Percentiles rank a stretch among this genome's conserved stretches.
These are phyloP conservation scores for Crocidura indochinensis DNA, from an alignment of 2,797 vertebrate species.

Conservation along the genomic window DNA sequence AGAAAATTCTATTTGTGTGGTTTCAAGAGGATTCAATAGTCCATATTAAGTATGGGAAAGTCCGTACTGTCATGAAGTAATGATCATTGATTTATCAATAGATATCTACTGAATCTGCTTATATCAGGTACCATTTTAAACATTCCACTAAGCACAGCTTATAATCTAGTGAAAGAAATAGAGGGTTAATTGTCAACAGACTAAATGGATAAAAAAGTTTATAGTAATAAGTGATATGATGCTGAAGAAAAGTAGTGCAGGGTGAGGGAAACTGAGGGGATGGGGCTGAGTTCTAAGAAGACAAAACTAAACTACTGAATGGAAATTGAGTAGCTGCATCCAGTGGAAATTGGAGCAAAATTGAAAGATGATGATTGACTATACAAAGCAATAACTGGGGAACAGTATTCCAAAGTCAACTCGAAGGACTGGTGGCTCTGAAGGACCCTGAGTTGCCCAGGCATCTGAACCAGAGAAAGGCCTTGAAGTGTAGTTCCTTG, in stretches of 20 bases:
- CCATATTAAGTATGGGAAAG: neutral
- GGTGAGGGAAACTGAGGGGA: neutral
- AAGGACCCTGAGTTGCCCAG: no score
- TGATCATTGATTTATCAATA: conserved; percentile 6
- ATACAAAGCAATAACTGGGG: neutral
- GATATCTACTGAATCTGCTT: conserved; percentile 21
- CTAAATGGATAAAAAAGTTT: neutral
- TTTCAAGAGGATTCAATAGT: conserved; percentile 43
- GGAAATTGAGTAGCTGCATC: neutral
- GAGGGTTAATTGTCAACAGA: neutral
- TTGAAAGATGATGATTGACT: neutral
- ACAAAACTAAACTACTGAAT: neutral
- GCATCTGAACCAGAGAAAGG: no score
- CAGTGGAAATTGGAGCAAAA: neutral
- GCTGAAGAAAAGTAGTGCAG: conserved; percentile 3
- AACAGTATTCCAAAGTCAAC: neutral
- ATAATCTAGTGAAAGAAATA: neutral
- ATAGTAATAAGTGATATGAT: neutral
- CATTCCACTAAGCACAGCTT: conserved; percentile 34
- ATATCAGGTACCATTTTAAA: neutral
- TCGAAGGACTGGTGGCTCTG: no score
- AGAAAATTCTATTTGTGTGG: neutral
- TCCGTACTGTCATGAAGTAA: neutral
- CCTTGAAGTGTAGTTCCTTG: no score
- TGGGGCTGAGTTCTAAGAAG: neutral